Evolutionary conservation across 2,797 vertebrate genomes (phyloP), one percentile per base, ranked within the genome.

Genomic region (Gallinago nigripennis): DNA sequence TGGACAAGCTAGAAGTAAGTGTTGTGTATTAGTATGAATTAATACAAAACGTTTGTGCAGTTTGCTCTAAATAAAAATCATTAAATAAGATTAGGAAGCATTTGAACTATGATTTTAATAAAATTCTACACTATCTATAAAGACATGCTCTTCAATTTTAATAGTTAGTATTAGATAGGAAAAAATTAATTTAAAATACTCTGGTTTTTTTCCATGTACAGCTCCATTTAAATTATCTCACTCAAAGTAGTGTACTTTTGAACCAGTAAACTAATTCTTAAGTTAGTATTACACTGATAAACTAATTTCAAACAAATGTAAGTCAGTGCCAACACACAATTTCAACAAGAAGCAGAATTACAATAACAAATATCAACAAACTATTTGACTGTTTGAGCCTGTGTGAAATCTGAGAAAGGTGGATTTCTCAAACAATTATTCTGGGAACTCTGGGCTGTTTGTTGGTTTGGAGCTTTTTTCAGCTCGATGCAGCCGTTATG

Each of bases 381-480:
- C 90, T 56, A 58, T 96, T 89, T 92, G 88, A 81, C 80, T 90
- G 81, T 33, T 88, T 60, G 77, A 94, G 77, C 65, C 65, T 43
- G 54, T 73, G 76, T 92, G 92, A 96, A 95, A 96, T 76, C 82
- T 58, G 92, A 96, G 95, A 81, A 82, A 94, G 81, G 91, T 80
- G 75, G 53, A 46, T 75, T 95, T 89, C 88, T 87, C 71, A 79
- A 92, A 93, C 68, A 89, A 71, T 85, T 94, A 75, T 75, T 92
- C 12, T 24, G 85, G 81, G 54, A 90, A 85, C 68, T 80, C 82
- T 1, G 43, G 68, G 57, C 23, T 86, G 27, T 88, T 95, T 90
- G 92, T 41, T 77, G 68, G 2, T 73, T 84, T 80, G 86, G 31
- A 92, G 66, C 8, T 35, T 88, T 91, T 72, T 65, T 60, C 56